phyloP scores from a whole-genome alignment of 2,797 vertebrate genomes.

The Acanthiza pusilla region DNA sequence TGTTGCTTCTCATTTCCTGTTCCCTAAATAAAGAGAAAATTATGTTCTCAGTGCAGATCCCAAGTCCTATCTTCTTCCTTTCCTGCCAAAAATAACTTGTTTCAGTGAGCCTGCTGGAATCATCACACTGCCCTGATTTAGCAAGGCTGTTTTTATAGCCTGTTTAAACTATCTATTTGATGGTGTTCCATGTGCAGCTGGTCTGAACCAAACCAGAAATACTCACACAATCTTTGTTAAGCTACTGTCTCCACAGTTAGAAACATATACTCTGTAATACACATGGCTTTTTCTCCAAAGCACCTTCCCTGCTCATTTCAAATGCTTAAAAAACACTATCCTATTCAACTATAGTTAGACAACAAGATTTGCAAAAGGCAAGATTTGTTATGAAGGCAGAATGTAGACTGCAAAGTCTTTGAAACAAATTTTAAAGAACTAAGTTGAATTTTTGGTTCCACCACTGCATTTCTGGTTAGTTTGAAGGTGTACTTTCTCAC shows the following conservation, averaged over 20 bases:
- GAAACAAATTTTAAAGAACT: background rate
- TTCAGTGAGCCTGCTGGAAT: background rate
- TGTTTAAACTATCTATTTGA: background rate
- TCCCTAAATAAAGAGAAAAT: constrained; percentile 15
- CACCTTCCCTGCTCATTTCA: background rate
- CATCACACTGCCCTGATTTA: background rate
- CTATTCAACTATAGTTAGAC: background rate
- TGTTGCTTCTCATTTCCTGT: background rate
- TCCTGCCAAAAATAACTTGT: constrained; percentile 18
- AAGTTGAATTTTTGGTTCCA: background rate
- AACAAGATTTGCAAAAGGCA: background rate
- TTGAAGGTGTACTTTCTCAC: background rate
- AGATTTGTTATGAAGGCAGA: background rate
- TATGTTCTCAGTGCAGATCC: background rate
- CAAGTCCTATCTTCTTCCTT: background rate
- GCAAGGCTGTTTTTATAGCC: background rate
- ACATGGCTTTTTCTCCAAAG: background rate
- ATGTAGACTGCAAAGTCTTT: background rate
- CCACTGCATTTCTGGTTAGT: background rate
- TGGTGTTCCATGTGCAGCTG: background rate
- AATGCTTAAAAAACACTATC: background rate
- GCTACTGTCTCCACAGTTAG: background rate
- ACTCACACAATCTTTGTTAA: background rate
- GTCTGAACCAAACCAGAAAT: background rate
- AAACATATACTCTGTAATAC: background rate